A percentile compares a stretch with the other conserved stretches of the same genome.
Evolutionary conservation across 2,797 vertebrate species (phyloP).

Genomic region (Scomberomorus guttatus): DNA sequence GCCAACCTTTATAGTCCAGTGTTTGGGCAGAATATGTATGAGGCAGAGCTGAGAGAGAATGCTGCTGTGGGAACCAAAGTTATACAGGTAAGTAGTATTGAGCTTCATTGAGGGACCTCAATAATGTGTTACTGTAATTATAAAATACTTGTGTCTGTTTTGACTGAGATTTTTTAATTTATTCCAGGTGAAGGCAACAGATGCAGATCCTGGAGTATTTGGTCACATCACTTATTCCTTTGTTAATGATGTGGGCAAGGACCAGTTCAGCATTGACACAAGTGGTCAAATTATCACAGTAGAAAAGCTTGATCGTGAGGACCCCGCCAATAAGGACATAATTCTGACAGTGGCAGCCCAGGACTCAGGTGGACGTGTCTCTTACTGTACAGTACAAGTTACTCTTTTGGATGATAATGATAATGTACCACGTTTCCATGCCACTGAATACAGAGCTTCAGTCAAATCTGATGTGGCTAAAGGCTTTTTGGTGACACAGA

Average conservation of each 20-base stretch:
- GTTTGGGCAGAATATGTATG: constrained; percentile 91
- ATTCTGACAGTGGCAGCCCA: constrained; percentile 90
- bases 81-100: constrained; percentile 85
- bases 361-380: constrained; percentile 91
- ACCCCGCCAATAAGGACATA: constrained; percentile 87
- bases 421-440: constrained; percentile 91
- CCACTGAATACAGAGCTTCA: constrained; percentile 92
- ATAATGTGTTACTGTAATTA: background rate
- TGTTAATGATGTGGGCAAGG: constrained; percentile 92
- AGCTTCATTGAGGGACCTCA: background rate
- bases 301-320: constrained; percentile 94
- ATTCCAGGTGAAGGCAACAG: constrained; percentile 89
- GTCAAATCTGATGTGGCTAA: constrained; percentile 92
- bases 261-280: constrained; percentile 91
- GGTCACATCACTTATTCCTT: constrained; percentile 91
- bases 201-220: constrained; percentile 91
- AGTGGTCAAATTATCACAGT: constrained; percentile 92
- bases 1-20: constrained; percentile 94
- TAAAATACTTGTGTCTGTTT: constrained; percentile 10
- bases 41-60: constrained; percentile 94
- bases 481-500: constrained; percentile 94
- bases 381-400: constrained; percentile 91
- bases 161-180: constrained; percentile 13
- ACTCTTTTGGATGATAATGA: constrained; percentile 96
- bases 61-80: constrained; percentile 91